Conservation (phyloP, 2,113 vertebrate genomes). For the Rattus rattus region DNA sequence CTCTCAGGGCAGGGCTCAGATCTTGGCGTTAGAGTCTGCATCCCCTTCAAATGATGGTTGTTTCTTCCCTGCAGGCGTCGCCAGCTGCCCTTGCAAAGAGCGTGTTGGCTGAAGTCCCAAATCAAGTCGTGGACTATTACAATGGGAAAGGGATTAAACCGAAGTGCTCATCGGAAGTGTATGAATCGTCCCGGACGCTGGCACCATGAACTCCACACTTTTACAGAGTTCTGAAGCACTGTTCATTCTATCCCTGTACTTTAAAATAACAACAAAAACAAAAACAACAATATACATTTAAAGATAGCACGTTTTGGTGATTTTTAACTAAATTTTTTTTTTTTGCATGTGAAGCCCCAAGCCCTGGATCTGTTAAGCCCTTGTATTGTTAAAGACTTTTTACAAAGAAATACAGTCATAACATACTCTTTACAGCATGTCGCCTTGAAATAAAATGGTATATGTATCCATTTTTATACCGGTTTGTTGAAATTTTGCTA, state of each 20-base stretch:
- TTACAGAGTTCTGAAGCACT: constrained; percentile 83
- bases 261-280: constrained; percentile 73
- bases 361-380: constrained; percentile 88
- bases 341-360: constrained; percentile 92
- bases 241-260: constrained; percentile 83
- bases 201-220: constrained; percentile 90
- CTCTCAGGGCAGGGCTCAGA: not conserved
- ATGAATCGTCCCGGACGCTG: constrained; percentile 95
- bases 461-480: constrained; percentile 93
- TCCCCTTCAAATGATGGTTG: constrained; percentile 53
- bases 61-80: constrained; percentile 91
- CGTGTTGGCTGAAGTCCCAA: constrained; percentile 97
- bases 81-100: constrained; percentile 97
- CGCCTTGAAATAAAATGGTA: constrained; percentile 89
- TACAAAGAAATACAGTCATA: constrained; percentile 89
- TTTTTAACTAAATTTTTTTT: constrained; percentile 89
- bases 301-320: constrained; percentile 91
- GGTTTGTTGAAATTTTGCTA: constrained; percentile 96
- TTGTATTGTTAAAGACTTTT: constrained; percentile 90
- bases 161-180: constrained; percentile 93
- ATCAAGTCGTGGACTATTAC: constrained; percentile 99
- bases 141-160: constrained; percentile 98
- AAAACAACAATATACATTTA: constrained; percentile 68
- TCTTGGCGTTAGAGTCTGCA: not conserved
- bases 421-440: constrained; percentile 94